These are phyloP conservation scores for Rhyacophila evoluta DNA, from an alignment of 2,888 invertebrate genomes.

Conservation along the genomic window DNA sequence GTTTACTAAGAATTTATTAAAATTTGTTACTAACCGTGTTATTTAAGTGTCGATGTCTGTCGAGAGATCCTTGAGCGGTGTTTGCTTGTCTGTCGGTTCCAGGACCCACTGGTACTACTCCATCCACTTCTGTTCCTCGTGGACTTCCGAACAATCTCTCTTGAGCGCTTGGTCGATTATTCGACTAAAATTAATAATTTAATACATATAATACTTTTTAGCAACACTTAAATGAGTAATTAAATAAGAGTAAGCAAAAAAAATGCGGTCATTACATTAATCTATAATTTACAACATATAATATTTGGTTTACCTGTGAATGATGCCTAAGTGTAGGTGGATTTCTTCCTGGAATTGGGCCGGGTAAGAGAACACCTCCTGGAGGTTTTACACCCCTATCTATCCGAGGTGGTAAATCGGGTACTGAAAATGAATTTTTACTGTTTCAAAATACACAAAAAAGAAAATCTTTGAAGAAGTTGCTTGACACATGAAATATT, in stretches of 20 bases:
- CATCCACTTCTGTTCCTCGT: constrained; percentile 52
- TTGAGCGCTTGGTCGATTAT: constrained; percentile 71
- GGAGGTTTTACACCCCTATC: constrained; percentile 85
- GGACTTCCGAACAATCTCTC: constrained; percentile 77
- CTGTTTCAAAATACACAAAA: no score
- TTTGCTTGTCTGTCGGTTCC: constrained; percentile 63
- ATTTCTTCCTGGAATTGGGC: constrained; percentile 60
- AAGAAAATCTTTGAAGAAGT: no score
- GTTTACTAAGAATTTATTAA: no score
- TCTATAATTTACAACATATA: no score
- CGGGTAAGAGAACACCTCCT: constrained; percentile 69
- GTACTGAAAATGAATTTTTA: no score
- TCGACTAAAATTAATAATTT: constrained; percentile 43
- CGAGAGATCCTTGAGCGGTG: constrained; percentile 70
- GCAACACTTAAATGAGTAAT: no score
- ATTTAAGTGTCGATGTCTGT: constrained; percentile 65
- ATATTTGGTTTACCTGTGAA: constrained; percentile 54
- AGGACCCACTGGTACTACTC: constrained; percentile 60
- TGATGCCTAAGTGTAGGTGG: constrained; percentile 64
- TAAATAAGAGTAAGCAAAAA: no score
- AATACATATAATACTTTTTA: no score
- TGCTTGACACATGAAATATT: no score
- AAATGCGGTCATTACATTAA: no score
- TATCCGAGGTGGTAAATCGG: constrained; percentile 88
- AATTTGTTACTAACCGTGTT: constrained; percentile 60